Conservation (phyloP, 2,797 vertebrate genomes). For the Dendrocincla fuliginosa region DNA sequence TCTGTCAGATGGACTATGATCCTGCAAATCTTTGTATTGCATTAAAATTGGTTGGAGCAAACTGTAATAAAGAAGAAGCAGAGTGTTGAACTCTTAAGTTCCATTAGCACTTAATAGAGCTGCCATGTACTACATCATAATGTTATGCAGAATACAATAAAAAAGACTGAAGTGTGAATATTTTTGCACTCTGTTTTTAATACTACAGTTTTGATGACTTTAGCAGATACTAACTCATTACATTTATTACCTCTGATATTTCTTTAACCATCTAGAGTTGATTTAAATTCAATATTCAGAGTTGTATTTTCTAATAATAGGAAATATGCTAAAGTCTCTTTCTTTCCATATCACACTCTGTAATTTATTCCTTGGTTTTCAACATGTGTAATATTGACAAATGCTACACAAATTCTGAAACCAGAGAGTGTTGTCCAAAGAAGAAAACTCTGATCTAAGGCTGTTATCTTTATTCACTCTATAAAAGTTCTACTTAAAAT, state of each 20-base stretch:
- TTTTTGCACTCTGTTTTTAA: background rate
- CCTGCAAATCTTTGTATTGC: background rate
- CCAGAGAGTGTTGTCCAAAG: background rate
- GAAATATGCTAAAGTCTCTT: background rate
- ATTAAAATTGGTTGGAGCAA: background rate
- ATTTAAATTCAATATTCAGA: background rate
- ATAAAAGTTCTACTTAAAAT: background rate
- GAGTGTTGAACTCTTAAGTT: background rate
- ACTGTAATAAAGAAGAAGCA: background rate
- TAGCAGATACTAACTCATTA: background rate
- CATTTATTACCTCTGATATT: background rate
- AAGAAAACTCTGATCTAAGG: background rate
- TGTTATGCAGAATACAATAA: background rate
- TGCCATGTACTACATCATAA: background rate
- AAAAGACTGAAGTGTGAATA: background rate
- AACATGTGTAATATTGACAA: background rate
- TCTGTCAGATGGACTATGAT: background rate
- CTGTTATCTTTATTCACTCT: background rate
- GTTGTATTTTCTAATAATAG: background rate
- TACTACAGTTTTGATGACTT: background rate
- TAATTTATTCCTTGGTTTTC: background rate
- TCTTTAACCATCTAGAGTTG: background rate
- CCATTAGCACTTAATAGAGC: background rate
- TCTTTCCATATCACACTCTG: background rate
- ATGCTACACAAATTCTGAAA: background rate